Evolutionary conservation across 1,140 invertebrate genomes (phyloP).

Genomic region (Anoplolepis gracilipes): DNA sequence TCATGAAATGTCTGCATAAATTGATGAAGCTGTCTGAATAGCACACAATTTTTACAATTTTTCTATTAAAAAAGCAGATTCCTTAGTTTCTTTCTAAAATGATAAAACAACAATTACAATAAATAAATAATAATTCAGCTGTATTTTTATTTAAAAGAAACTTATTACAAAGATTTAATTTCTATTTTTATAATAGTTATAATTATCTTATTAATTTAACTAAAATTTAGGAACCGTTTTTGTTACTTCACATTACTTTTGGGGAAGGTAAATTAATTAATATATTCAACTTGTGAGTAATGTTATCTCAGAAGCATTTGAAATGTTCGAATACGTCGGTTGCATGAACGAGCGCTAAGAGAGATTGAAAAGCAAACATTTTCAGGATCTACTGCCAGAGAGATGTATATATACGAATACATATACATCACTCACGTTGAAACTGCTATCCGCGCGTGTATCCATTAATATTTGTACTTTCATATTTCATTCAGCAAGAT

Average conservation of each 20-base stretch:
- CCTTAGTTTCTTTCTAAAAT: background rate
- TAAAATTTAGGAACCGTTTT: background rate
- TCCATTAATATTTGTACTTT: constrained; percentile 57
- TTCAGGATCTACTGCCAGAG: constrained; percentile 20
- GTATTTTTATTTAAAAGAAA: background rate
- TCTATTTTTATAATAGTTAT: no score
- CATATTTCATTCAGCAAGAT: constrained; percentile 49
- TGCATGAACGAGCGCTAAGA: constrained; percentile 50
- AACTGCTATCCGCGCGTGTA: constrained; percentile 22
- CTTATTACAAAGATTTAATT: no score
- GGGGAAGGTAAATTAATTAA: constrained; percentile 45
- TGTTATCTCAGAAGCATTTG: constrained; percentile 34
- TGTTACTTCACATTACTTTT: background rate
- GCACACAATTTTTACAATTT: background rate
- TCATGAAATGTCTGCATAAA: background rate
- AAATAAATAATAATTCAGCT: background rate
- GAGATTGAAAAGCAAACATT: constrained; percentile 59
- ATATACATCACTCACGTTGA: background rate
- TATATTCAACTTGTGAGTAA: constrained; percentile 23
- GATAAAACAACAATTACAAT: no score
- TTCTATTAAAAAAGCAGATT: background rate
- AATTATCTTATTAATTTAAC: no score
- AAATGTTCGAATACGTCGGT: constrained; percentile 40
- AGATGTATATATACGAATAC: background rate
- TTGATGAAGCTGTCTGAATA: background rate